Base-by-base conservation (phyloP, 2,113 vertebrate species). In the Nettapus auritus region DNA sequence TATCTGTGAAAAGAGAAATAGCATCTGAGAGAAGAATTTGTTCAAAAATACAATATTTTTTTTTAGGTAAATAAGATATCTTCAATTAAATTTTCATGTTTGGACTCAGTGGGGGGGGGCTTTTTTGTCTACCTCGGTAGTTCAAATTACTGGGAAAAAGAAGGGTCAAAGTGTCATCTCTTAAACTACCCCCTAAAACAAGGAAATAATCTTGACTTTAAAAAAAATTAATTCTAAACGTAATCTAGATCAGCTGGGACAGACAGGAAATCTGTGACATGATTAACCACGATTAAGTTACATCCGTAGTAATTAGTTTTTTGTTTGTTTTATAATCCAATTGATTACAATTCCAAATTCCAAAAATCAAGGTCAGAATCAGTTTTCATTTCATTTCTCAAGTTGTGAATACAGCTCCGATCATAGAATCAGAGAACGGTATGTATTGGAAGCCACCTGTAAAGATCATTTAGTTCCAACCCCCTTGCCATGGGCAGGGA, bases 261-360 rank as follows among this genome's bases (percentile, higher is more conserved):
- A 88, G 67, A 83, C 64, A 80, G 76, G 33, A 91, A 94, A 92
- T 88, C 81, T 63, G 64, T 74, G 38, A 82, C 46, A 66, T 13
- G 86, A 46, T 46, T 46, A 46, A 22, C 11, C 9, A 21, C 46
- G 11, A 63, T 50, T 79, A 75, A 59, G 44, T 66, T 76, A 69
- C 6, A 4, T 34, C 34, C 78, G 20, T 3, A 28, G 14, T 21
- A 82, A 95, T 74, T 55, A 69, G 3, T 9, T 53, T 40, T 4
- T 2, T 26, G 46, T 70, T 50, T 50, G 48, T 22, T 50, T 50
- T 25, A 23, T 8, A 52, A 55, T 42, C 15, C 33, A 53, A 14
- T 33, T 82, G 34, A 76, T 48, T 48, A 42, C 28, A 21, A 48
- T 48, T 48, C 23, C 7, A 40, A 85, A 57, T 7, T 79, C 14